phyloP scores from a whole-genome alignment of 2,888 invertebrate species.

The Rhamnusium bicolor region DNA sequence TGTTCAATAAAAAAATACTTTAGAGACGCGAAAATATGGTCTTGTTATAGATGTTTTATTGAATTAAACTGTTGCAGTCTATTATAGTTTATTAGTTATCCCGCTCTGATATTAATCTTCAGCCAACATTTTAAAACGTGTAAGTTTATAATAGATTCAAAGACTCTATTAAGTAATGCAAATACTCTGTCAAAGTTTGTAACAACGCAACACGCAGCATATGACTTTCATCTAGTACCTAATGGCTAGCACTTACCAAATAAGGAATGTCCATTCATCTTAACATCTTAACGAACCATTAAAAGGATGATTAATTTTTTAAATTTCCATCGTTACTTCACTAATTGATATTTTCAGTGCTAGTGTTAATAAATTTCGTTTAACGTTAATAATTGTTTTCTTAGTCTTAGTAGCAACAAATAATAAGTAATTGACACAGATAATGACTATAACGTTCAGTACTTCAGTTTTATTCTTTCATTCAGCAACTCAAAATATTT shows the following conservation, averaged over 20 bases:
- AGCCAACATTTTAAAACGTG: too few species aligned
- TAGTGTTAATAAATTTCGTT: neutral
- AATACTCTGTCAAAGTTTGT: neutral
- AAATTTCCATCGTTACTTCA: neutral
- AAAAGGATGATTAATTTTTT: conserved; percentile 12
- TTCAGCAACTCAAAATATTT: neutral
- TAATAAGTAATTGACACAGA: neutral
- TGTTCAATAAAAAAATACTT: too few species aligned
- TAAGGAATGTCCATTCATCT: conserved; percentile 6
- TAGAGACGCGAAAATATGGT: too few species aligned
- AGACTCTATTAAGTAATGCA: neutral
- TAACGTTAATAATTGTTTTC: neutral
- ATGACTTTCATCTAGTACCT: too few species aligned
- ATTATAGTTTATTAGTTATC: too few species aligned
- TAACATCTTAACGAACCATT: conserved; percentile 11
- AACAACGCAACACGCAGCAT: too few species aligned
- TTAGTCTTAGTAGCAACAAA: neutral
- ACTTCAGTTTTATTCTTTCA: neutral
- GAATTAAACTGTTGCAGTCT: too few species aligned
- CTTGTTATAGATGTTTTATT: too few species aligned
- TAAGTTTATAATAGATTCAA: too few species aligned
- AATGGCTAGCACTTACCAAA: neutral
- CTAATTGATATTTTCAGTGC: neutral
- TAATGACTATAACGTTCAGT: neutral
- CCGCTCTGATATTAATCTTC: too few species aligned